These are phyloP conservation scores for Ichneumoninae sp. DNA, from an alignment of 2,888 invertebrate genomes.

Conservation along the genomic window DNA sequence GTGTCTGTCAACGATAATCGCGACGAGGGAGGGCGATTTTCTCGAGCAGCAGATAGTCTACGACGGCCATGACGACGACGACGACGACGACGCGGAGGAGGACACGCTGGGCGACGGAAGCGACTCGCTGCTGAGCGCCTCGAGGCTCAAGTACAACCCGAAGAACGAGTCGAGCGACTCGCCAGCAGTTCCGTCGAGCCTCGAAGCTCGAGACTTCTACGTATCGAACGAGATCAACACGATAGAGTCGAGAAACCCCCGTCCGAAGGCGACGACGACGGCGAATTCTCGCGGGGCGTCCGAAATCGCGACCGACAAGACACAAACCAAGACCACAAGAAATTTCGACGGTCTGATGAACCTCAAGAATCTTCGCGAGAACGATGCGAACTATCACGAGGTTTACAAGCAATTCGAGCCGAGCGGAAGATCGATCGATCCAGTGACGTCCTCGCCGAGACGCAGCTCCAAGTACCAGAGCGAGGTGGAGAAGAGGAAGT, in stretches of 20 bases:
- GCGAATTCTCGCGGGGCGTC: slow-evolving; percentile 1
- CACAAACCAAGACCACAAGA: slow-evolving; percentile 63
- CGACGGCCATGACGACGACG: slow-evolving; percentile 83
- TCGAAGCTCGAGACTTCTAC: slow-evolving; percentile 36
- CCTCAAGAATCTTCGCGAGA: slow-evolving; percentile 31
- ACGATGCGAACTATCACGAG: slow-evolving; percentile 56
- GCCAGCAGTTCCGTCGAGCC: slow-evolving; percentile 38
- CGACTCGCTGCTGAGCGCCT: slow-evolving; percentile 89
- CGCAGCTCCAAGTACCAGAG: slow-evolving; percentile 73
- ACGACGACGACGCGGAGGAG: slow-evolving; percentile 85
- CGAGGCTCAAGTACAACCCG: slow-evolving; percentile 82
- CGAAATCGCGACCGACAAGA: slow-evolving; percentile 29
- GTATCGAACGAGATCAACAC: slow-evolving; percentile 13
- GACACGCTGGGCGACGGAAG: slow-evolving; percentile 85
- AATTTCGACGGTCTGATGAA: slow-evolving; percentile 64
- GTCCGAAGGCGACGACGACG: background rate
- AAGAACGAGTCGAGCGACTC: slow-evolving; percentile 68
- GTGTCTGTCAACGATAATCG: slow-evolving; percentile 77
- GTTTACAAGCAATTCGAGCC: slow-evolving; percentile 69
- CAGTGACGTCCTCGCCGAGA: slow-evolving; percentile 66
- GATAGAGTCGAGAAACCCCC: slow-evolving; percentile 4
- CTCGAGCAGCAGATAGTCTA: slow-evolving; percentile 85
- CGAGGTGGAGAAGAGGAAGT: slow-evolving; percentile 78
- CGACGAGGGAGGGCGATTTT: slow-evolving; percentile 80
- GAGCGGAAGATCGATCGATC: slow-evolving; percentile 60